A percentile compares a stretch with the other conserved stretches of the same genome.
Evolutionary conservation across 2,113 vertebrate species (phyloP).

Genomic region (Athene noctua): DNA sequence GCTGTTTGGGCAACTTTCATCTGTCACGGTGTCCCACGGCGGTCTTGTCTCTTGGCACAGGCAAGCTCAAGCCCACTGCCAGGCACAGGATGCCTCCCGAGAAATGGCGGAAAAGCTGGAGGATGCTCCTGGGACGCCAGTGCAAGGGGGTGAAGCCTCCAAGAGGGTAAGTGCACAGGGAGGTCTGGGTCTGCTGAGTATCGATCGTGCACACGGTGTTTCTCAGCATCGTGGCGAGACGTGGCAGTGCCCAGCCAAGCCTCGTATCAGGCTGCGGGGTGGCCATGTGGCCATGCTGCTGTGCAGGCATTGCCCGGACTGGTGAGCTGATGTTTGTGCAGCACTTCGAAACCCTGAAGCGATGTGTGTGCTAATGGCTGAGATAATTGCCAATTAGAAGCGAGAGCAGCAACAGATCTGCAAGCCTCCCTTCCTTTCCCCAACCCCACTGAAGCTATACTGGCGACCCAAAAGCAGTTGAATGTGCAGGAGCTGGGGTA

Average conservation of each 20-base stretch:
- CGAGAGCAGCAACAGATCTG: not conserved
- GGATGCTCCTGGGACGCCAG: not conserved
- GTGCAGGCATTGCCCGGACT: not conserved
- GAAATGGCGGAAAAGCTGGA: not conserved
- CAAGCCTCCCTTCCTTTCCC: not conserved
- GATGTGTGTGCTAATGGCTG: not conserved
- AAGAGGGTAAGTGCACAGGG: not conserved
- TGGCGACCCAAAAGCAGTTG: not conserved
- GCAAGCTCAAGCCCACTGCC: not conserved
- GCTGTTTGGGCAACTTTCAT: not conserved
- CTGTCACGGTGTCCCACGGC: fast-evolving
- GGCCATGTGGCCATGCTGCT: not conserved
- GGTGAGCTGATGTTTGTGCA: not conserved
- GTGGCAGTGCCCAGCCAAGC: too few relatives aligned
- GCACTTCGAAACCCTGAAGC: not conserved
- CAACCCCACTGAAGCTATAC: fast-evolving
- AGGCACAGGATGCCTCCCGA: not conserved
- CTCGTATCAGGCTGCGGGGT: fast-evolving
- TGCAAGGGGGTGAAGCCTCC: not conserved
- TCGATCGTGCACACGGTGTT: fast-evolving
- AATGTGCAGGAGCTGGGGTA: fast-evolving
- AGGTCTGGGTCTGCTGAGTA: not conserved
- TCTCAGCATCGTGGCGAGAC: fast-evolving
- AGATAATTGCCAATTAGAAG: not conserved
- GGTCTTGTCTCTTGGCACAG: constrained; percentile 2